These are phyloP conservation scores for Phenganax marumi DNA, from an alignment of 92 coral and sea anemone species.

Conservation along the genomic window DNA sequence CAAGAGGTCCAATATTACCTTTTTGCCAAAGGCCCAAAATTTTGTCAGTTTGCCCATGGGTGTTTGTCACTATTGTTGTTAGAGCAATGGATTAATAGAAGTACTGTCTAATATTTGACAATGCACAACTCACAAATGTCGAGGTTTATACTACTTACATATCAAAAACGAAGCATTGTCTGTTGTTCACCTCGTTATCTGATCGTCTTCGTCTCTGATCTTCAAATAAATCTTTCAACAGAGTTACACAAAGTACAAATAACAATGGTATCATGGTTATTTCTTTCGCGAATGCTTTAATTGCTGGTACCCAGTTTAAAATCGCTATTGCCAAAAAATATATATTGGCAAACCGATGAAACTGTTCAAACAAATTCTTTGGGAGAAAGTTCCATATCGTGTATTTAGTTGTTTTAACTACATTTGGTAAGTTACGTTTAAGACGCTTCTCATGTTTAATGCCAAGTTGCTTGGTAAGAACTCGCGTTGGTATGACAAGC, in stretches of 20 bases:
- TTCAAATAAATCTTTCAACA: conserved; percentile 90
- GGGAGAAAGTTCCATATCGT: conserved; percentile 92
- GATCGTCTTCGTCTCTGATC: conserved; percentile 90
- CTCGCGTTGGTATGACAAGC: conserved; percentile 82
- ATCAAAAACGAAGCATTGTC: conserved; percentile 75
- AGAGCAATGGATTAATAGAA: too few species aligned
- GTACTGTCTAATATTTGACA: too few species aligned
- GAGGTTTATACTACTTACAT: conserved; percentile 56
- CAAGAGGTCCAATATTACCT: too few species aligned
- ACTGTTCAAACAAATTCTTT: conserved; percentile 96
- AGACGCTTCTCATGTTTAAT: conserved; percentile 54
- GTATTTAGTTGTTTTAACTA: conserved; percentile 94
- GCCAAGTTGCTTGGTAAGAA: conserved; percentile 59
- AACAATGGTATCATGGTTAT: conserved; percentile 88
- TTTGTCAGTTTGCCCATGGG: too few species aligned
- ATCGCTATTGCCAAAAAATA: conserved; percentile 81
- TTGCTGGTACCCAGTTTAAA: conserved; percentile 94
- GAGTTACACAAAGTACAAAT: conserved; percentile 85
- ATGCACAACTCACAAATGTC: not conserved
- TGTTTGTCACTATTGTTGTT: too few species aligned
- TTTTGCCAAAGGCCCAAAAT: too few species aligned
- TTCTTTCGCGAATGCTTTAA: conserved; percentile 91
- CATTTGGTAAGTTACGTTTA: conserved; percentile 65
- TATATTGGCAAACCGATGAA: conserved; percentile 97
- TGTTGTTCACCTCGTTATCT: conserved; percentile 81